phyloP scores from a whole-genome alignment of 2,113 vertebrate species.

The Vulpes lagopus region DNA sequence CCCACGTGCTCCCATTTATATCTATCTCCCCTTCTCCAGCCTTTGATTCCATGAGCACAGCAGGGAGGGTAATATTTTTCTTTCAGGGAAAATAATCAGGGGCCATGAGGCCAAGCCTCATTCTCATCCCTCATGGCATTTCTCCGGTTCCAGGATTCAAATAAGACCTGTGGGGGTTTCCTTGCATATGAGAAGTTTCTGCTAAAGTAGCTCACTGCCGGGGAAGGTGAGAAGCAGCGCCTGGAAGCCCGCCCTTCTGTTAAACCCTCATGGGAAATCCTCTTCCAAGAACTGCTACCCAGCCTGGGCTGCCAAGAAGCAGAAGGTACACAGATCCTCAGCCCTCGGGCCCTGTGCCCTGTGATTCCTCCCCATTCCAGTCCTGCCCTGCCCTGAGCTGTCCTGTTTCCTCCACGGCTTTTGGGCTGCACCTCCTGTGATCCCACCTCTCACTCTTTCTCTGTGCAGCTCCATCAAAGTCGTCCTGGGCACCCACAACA shows the following conservation, averaged over 20 bases:
- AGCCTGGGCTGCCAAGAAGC: neutral
- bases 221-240: neutral
- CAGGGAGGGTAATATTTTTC: neutral
- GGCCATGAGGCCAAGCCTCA: neutral
- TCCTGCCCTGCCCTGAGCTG: neutral
- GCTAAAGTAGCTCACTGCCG: constrained; percentile 40
- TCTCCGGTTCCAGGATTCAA: fast-evolving
- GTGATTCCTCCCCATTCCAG: neutral
- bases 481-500: constrained; percentile 66
- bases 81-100: constrained; percentile 17
- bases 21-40: neutral
- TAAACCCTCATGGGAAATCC: neutral
- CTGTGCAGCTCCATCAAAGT: constrained; percentile 17
- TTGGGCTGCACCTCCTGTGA: neutral
- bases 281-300: neutral
- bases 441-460: neutral
- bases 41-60: neutral
- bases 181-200: constrained; percentile 20
- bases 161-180: neutral
- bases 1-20: fast-evolving
- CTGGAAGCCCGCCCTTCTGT: neutral
- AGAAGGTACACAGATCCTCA: neutral
- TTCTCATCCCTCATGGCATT: constrained; percentile 25
- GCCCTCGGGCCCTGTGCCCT: fast-evolving
- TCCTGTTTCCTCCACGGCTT: neutral